These are phyloP conservation scores for Seriola dumerili DNA, from an alignment of 2,113 vertebrate genomes.

Conservation along the genomic window DNA sequence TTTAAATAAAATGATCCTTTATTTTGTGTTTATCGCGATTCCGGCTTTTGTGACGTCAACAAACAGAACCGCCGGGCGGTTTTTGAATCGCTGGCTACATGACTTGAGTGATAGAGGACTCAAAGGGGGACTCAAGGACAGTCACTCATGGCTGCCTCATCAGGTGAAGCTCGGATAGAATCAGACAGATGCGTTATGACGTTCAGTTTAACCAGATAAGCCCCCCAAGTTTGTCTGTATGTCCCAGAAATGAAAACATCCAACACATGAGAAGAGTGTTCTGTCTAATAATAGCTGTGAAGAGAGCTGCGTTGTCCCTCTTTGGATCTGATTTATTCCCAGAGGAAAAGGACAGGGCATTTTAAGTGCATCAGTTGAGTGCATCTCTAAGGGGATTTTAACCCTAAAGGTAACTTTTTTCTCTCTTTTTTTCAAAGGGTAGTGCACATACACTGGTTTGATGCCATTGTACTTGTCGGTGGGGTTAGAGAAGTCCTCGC, in stretches of 20 bases:
- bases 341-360: slow-evolving; percentile 49
- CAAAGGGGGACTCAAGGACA: background rate
- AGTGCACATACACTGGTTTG: slow-evolving; percentile 40
- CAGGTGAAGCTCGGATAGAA: slow-evolving; percentile 2
- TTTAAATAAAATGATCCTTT: slow-evolving; percentile 19
- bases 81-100: slow-evolving; percentile 10
- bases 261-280: slow-evolving; percentile 37
- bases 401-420: slow-evolving; percentile 55
- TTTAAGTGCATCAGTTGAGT: slow-evolving; percentile 71
- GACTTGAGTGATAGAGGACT: background rate
- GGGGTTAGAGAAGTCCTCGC: slow-evolving; percentile 37
- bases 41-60: background rate
- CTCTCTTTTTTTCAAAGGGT: slow-evolving; percentile 9
- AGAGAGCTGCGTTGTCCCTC: slow-evolving; percentile 50
- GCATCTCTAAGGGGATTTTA: slow-evolving; percentile 64
- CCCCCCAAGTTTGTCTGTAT: slow-evolving; percentile 21
- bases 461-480: slow-evolving; percentile 49
- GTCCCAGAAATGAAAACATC: slow-evolving; percentile 51
- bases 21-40: slow-evolving; percentile 1
- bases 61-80: background rate
- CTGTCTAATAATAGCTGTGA: slow-evolving; percentile 60
- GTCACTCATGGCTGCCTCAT: slow-evolving; percentile 12
- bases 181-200: slow-evolving; percentile 23
- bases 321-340: slow-evolving; percentile 53
- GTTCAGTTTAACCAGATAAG: slow-evolving; percentile 39